Percentiles rank a stretch among this genome's conserved stretches.
phyloP scores from a whole-genome alignment of 1,140 invertebrate genomes.

The Scylla paramamosain region DNA sequence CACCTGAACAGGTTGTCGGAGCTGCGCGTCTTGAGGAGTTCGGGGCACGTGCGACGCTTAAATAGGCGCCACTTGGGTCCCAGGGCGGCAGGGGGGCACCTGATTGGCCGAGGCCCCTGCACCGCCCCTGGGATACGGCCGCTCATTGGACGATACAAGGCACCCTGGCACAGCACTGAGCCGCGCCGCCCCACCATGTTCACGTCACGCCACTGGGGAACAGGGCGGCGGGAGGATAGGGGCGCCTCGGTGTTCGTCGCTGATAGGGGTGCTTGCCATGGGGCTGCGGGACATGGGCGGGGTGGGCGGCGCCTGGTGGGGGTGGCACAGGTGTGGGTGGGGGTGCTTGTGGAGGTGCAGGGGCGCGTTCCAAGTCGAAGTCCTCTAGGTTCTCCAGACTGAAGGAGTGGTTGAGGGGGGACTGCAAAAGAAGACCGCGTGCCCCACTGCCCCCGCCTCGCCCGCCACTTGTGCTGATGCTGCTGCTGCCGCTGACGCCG shows the following conservation, averaged over 20 bases:
- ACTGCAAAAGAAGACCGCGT: not conserved
- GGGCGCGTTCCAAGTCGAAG: conserved; percentile 60
- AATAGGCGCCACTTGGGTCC: conserved; percentile 73
- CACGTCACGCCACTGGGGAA: conserved; percentile 62
- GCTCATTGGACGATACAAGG: conserved; percentile 35
- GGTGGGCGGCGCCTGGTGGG: conserved; percentile 33
- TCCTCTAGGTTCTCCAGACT: conserved; percentile 74
- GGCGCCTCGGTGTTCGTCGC: conserved; percentile 30
- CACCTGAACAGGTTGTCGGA: conserved; percentile 75
- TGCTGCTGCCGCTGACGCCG: not conserved
- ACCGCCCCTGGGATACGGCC: conserved; percentile 16
- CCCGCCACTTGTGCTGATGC: not conserved
- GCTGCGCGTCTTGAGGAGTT: conserved; percentile 73
- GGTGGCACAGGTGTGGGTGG: not conserved
- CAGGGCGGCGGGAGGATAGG: conserved; percentile 42
- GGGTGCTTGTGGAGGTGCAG: conserved; percentile 15
- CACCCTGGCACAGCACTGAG: conserved; percentile 31
- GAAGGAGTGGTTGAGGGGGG: conserved; percentile 45
- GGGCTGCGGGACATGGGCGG: conserved; percentile 14
- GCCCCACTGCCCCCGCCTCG: not conserved
- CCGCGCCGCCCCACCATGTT: conserved; percentile 52
- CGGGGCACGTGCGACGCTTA: conserved; percentile 73
- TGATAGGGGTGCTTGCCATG: conserved; percentile 67
- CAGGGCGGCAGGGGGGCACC: conserved; percentile 40
- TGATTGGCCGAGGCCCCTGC: conserved; percentile 41